Percentiles rank a stretch among this genome's conserved stretches.
These are phyloP conservation scores for Lasioglossum zephyrum DNA, from an alignment of 2,888 invertebrate species.

Conservation along the genomic window DNA sequence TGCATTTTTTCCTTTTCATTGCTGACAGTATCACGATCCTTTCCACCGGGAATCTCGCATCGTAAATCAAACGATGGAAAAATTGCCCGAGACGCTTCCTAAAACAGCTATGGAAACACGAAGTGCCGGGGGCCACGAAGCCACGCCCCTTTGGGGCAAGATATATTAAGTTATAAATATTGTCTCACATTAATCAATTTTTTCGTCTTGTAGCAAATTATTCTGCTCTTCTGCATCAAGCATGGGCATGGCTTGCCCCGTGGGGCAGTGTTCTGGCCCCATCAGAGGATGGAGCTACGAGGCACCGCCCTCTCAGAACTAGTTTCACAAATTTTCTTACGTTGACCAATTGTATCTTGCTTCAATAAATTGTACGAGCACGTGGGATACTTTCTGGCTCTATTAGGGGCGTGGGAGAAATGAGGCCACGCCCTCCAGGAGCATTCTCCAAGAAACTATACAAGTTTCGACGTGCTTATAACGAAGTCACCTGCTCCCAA, in stretches of 20 bases:
- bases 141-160: neutral
- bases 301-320: too few relatives aligned
- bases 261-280: neutral
- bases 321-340: neutral
- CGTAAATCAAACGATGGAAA: neutral
- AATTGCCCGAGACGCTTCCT: neutral
- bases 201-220: neutral
- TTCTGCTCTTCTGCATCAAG: neutral
- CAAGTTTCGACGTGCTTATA: neutral
- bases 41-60: slow-evolving; percentile 3
- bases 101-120: neutral
- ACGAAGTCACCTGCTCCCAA: neutral
- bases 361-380: neutral
- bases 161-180: neutral
- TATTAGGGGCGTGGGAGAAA: neutral
- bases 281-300: neutral
- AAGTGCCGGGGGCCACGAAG: neutral
- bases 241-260: neutral
- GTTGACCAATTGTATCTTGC: neutral
- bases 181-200: neutral
- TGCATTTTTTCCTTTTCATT: slow-evolving; percentile 6
- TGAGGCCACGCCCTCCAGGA: too few relatives aligned
- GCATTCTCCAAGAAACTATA: too few relatives aligned
- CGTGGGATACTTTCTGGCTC: neutral
- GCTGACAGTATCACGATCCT: slow-evolving; percentile 11